Conservation (phyloP, 92 coral and sea anemone genomes). For the Paragorgia papillata region DNA sequence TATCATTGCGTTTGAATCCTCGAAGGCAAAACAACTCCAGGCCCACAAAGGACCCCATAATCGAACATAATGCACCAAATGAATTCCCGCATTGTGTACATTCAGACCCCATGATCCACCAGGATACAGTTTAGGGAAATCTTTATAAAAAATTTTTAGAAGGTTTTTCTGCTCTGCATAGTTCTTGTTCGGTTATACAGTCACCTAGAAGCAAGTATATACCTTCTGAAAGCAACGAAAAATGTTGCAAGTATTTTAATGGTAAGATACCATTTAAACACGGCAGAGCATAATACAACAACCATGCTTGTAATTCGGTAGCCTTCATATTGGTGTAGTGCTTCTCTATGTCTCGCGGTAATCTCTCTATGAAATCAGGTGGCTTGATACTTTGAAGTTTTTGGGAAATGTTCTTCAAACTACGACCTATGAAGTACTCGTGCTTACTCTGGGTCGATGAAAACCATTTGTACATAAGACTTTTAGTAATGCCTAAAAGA, state of each 20-base stretch:
- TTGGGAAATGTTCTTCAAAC: slow-evolving; percentile 46
- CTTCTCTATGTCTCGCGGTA: slow-evolving; percentile 60
- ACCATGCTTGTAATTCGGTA: slow-evolving; percentile 69
- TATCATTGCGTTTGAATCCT: slow-evolving; percentile 63
- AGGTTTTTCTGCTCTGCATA: slow-evolving; percentile 49
- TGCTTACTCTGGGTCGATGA: slow-evolving; percentile 47
- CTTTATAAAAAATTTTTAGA: slow-evolving; percentile 46
- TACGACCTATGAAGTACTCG: slow-evolving; percentile 51
- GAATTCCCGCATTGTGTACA: slow-evolving; percentile 67
- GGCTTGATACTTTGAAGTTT: slow-evolving; percentile 47
- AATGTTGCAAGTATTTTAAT: slow-evolving; percentile 46
- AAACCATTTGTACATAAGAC: slow-evolving; percentile 56
- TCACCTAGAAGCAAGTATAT: slow-evolving; percentile 57
- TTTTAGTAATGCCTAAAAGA: slow-evolving; percentile 60
- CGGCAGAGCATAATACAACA: slow-evolving; percentile 61
- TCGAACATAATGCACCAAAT: slow-evolving; percentile 58
- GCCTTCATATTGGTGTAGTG: slow-evolving; percentile 64
- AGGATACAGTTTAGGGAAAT: slow-evolving; percentile 52
- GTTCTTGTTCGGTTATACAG: slow-evolving; percentile 29
- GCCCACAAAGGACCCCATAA: too few relatives aligned
- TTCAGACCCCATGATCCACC: slow-evolving; percentile 61
- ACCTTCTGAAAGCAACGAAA: slow-evolving; percentile 63
- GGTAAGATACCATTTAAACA: slow-evolving; percentile 61
- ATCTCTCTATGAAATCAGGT: slow-evolving; percentile 60
- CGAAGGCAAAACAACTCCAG: slow-evolving; percentile 70